Base-by-base conservation (phyloP, 1,140 invertebrate species). In the Eciton burchellii region DNA sequence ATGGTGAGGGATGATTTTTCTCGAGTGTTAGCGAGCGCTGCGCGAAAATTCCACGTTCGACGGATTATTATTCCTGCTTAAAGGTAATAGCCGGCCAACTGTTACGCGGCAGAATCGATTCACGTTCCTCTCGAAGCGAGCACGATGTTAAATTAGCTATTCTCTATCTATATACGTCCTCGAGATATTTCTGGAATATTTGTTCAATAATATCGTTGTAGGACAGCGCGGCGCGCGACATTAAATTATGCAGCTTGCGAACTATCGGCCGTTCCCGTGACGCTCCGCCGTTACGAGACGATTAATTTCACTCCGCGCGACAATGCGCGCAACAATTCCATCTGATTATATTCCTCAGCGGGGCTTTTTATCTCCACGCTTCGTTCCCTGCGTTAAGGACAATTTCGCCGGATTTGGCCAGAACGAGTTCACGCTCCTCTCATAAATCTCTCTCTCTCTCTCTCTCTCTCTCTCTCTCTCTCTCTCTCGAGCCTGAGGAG, bases 371-470 rank as follows among this genome's bases (percentile, higher is more conserved):
- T 43, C 21, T 45, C 35, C 21, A 57, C 43, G 57, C 71, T 76
- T 82, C 54, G 73, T 88, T 84, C 84, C 49, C 70, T 47, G 24
- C 47, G 68, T 84, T 88, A 87, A 59, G 24, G 56, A 77, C 83
- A 82, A 87, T 88, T 88, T 77, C 49, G 43, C 8, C 72, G 26
- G 72, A 63, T 71, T 83, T 66, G 45, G 60, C 63, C 71, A 74
- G 68, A 83, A 88, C 68, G 79, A 88, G 77, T 84, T 88, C 83
- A 84, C 86, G 83, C 87, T 72, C 59, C 66, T 71, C 56, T 84
- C 85, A 83, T 88, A 88, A 88, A 88, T 88, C 86, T 88, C 88
- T 88, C 86, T 88, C 86, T 88, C 35, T 65, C 56, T 66, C 29
- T n/a, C n/a, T n/a, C n/a, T n/a, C n/a, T n/a, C n/a, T n/a, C n/a